These are phyloP conservation scores for Venustaconcha ellipsiformis DNA, from an alignment of 1,140 invertebrate species.

Conservation along the genomic window DNA sequence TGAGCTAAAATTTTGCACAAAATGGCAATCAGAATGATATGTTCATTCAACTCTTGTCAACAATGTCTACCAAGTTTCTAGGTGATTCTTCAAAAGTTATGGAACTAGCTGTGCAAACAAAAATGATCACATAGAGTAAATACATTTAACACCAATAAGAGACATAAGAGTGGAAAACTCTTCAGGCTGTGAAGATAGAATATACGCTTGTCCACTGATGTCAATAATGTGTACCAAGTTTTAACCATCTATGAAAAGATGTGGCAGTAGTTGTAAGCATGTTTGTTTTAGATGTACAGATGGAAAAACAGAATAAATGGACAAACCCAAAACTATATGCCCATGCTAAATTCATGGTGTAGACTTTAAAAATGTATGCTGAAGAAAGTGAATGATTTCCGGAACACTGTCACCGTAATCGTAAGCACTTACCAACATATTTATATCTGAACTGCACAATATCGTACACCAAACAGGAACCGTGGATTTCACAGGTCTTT, in stretches of 20 bases:
- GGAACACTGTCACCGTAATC: background rate
- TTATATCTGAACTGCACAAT: slow-evolving; percentile 93
- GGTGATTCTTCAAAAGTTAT: too few species aligned
- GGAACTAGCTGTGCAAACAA: too few species aligned
- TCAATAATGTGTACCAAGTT: too few species aligned
- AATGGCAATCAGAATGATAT: too few species aligned
- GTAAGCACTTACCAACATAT: slow-evolving; percentile 72
- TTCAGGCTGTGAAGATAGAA: too few species aligned
- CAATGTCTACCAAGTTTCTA: too few species aligned
- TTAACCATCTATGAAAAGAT: background rate
- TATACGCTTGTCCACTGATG: too few species aligned
- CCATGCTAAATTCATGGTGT: background rate
- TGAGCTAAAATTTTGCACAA: too few species aligned
- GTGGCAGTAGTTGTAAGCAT: background rate
- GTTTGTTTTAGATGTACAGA: background rate
- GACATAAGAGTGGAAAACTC: too few species aligned
- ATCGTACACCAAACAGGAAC: slow-evolving; percentile 91
- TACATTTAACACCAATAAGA: too few species aligned
- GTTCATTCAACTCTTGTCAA: too few species aligned
- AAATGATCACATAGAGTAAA: too few species aligned
- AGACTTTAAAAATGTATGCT: background rate
- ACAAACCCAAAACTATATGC: background rate
- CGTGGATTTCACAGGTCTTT: slow-evolving; percentile 79
- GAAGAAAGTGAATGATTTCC: background rate
- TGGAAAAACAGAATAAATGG: background rate